A percentile compares a stretch with the other conserved stretches of the same genome.
Evolutionary conservation across 2,888 invertebrate species (phyloP).

Genomic region (Eilema griseolum): DNA sequence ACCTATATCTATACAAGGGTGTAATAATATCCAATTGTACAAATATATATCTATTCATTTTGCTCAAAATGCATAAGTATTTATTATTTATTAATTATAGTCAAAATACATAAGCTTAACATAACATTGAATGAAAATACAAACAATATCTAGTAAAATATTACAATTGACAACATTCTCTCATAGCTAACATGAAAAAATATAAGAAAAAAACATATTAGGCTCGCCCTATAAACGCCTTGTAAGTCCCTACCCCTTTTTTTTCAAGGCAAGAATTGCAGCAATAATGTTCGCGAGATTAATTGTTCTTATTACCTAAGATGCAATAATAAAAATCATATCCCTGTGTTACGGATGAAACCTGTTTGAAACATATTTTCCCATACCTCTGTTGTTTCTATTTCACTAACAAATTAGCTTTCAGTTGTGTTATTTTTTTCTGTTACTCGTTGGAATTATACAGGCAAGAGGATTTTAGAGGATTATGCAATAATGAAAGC

Average conservation of each 20-base stretch:
- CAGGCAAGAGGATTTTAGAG: no score
- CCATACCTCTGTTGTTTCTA: no score
- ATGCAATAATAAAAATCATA: background rate
- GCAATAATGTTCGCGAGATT: background rate
- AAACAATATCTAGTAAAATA: background rate
- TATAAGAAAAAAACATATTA: background rate
- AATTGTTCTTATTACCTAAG: background rate
- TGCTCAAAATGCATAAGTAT: no score
- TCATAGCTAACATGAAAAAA: background rate
- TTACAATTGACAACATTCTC: background rate
- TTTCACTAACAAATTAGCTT: no score
- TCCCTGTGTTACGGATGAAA: background rate
- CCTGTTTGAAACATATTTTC: no score
- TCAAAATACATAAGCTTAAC: background rate
- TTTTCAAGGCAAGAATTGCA: background rate
- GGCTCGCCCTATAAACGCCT: background rate
- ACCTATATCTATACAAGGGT: background rate
- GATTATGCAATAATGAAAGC: no score
- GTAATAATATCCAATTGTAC: background rate
- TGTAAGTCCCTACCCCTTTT: background rate
- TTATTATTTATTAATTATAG: no score
- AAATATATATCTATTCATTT: background rate
- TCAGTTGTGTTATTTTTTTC: no score
- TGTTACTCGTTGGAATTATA: no score
- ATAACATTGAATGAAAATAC: background rate